phyloP scores from a whole-genome alignment of 2,113 vertebrate genomes.

The Heteronetta atricapilla region DNA sequence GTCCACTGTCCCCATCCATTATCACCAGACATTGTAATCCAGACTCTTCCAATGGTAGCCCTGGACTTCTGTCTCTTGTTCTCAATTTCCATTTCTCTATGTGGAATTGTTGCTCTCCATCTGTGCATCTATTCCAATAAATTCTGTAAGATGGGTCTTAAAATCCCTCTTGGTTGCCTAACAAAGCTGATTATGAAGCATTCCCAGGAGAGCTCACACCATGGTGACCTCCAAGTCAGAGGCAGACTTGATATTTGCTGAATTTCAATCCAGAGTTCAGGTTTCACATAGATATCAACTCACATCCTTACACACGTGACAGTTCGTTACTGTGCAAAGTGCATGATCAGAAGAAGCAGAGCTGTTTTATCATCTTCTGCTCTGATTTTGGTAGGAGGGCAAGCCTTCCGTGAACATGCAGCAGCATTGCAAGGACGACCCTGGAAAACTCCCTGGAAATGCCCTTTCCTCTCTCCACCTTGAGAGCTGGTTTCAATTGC shows the following conservation, averaged over 20 bases:
- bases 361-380: neutral
- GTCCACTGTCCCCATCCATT: neutral
- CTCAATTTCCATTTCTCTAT: neutral
- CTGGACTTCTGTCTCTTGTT: neutral
- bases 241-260: neutral
- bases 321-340: neutral
- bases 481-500: conserved; percentile 73
- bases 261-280: neutral
- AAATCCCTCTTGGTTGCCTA: neutral
- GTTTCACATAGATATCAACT: neutral
- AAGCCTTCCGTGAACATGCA: neutral
- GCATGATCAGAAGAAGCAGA: neutral
- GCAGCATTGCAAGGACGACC: neutral
- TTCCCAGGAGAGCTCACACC: neutral
- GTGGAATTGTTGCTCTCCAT: neutral
- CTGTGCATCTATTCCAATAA: neutral
- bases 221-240: neutral
- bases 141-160: neutral
- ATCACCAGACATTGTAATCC: neutral
- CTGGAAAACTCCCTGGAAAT: conserved; percentile 39
- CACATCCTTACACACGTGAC: neutral
- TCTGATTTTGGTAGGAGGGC: conserved; percentile 4
- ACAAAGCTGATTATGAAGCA: fast-evolving
- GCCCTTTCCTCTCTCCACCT: conserved; percentile 42
- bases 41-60: neutral